Evolutionary conservation across 2,888 invertebrate species (phyloP).

Genomic region (Hemaris fuciformis): DNA sequence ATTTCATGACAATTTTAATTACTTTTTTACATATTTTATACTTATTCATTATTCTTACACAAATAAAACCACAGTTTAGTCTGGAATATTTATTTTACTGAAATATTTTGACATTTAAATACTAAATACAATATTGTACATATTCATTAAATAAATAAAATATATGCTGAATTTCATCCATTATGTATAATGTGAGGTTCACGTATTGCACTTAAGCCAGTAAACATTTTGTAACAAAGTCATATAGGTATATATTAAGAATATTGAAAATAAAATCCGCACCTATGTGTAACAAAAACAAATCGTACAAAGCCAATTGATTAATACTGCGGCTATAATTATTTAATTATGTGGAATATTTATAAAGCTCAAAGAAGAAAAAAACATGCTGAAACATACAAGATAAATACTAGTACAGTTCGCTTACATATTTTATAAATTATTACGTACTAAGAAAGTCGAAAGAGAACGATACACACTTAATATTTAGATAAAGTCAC

Average conservation of each 20-base stretch:
- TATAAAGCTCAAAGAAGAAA: not conserved
- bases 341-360: not conserved
- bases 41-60: not conserved
- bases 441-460: not conserved
- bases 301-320: not conserved
- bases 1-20: not conserved
- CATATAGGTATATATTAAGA: not conserved
- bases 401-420: not conserved
- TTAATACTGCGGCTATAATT: not conserved
- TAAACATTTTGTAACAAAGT: not conserved
- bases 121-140: conserved; percentile 8
- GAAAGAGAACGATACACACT: not conserved
- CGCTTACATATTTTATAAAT: not conserved
- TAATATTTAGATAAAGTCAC: not conserved
- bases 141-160: not conserved
- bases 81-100: conserved; percentile 1
- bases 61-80: not conserved
- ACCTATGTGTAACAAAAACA: not conserved
- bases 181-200: not conserved
- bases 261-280: not conserved
- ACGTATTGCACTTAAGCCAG: not conserved
- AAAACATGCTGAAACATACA: not conserved
- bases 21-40: not conserved
- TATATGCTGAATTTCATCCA: not conserved
- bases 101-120: not conserved